These are phyloP conservation scores for Drosophila rufa DNA, from an alignment of 1,140 invertebrate genomes.

Conservation along the genomic window DNA sequence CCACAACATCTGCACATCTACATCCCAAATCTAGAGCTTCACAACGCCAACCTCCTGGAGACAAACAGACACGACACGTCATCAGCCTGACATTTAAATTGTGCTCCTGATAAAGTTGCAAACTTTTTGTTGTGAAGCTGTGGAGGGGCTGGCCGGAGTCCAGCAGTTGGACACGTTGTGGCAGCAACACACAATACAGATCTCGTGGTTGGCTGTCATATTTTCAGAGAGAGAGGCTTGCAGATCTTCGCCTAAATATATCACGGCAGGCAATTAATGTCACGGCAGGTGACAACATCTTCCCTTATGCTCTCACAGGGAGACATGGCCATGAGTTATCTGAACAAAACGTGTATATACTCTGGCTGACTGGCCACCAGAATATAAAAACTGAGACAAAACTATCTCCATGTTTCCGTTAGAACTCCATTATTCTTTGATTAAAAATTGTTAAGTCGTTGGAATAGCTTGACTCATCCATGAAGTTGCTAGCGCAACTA, in stretches of 20 bases:
- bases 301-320: slow-evolving; percentile 42
- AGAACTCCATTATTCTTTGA: slow-evolving; percentile 40
- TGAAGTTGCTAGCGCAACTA: slow-evolving; percentile 8
- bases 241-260: slow-evolving; percentile 48
- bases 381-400: too few relatives aligned
- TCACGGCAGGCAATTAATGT: slow-evolving; percentile 73
- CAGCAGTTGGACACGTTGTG: slow-evolving; percentile 58
- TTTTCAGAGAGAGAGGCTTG: slow-evolving; percentile 26
- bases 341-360: too few relatives aligned
- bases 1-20: slow-evolving; percentile 30
- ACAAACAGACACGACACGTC: slow-evolving; percentile 76
- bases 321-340: background rate
- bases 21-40: slow-evolving; percentile 8
- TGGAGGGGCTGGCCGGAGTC: background rate
- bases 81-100: slow-evolving; percentile 80
- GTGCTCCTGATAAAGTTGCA: slow-evolving; percentile 80
- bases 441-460: slow-evolving; percentile 8
- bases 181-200: slow-evolving; percentile 36
- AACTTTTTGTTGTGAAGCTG: slow-evolving; percentile 60
- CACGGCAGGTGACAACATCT: slow-evolving; percentile 64
- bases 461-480: slow-evolving; percentile 58
- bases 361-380: too few relatives aligned
- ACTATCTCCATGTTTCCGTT: background rate
- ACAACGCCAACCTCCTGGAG: slow-evolving; percentile 40
- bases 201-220: slow-evolving; percentile 63